These are phyloP conservation scores for Diuraphis noxia DNA, from an alignment of 1,140 invertebrate species.

Conservation along the genomic window DNA sequence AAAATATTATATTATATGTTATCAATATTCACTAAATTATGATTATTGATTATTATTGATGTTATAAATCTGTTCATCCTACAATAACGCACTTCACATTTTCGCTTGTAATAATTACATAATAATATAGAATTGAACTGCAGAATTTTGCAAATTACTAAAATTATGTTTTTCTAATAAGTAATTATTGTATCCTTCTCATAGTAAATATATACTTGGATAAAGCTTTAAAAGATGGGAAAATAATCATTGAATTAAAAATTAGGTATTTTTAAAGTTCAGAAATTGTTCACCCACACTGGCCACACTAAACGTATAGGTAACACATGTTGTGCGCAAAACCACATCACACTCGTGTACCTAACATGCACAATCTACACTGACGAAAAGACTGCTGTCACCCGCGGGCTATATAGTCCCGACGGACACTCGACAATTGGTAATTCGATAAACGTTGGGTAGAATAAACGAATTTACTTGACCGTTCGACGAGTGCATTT, in stretches of 20 bases:
- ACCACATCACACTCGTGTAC: not conserved
- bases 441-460: slow-evolving; percentile 47
- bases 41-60: not conserved
- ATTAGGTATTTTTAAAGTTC: not conserved
- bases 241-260: not conserved
- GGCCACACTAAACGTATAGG: too few species aligned
- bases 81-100: not conserved
- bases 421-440: slow-evolving; percentile 16
- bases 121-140: not conserved
- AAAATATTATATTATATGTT: not conserved
- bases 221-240: not conserved
- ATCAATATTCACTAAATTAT: not conserved
- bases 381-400: slow-evolving; percentile 17
- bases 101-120: not conserved
- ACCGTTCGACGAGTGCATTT: slow-evolving; percentile 35
- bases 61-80: not conserved
- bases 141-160: not conserved
- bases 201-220: not conserved
- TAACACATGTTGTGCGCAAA: not conserved
- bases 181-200: not conserved
- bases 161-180: not conserved
- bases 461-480: slow-evolving; percentile 34
- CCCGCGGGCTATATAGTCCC: not conserved
- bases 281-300: not conserved
- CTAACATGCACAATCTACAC: not conserved